phyloP scores from a whole-genome alignment of 2,888 invertebrate genomes.

The Ferrisia virgata region DNA sequence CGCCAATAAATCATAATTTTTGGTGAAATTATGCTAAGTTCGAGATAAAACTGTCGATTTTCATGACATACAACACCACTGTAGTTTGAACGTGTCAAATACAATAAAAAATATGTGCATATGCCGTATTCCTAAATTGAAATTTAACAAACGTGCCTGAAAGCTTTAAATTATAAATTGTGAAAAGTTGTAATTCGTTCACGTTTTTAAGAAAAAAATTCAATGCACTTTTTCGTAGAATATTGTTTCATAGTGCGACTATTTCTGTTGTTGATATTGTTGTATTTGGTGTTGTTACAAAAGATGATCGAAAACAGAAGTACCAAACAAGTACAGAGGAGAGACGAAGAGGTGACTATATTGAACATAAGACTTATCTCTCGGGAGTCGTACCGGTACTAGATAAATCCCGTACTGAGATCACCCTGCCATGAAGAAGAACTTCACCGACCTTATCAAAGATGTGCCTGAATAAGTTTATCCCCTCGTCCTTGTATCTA shows the following conservation, averaged over 20 bases:
- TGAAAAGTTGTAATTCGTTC: too few species aligned
- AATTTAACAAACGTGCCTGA: too few species aligned
- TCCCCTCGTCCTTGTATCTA: constrained; percentile 22
- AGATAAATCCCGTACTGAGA: constrained; percentile 42
- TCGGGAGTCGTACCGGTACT: constrained; percentile 42
- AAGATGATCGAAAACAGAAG: constrained; percentile 38
- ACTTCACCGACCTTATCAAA: constrained; percentile 41
- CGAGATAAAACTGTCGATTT: too few species aligned
- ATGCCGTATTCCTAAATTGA: too few species aligned
- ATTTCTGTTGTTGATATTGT: too few species aligned
- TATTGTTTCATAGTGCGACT: background rate
- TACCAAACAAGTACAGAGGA: background rate
- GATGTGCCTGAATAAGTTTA: constrained; percentile 45
- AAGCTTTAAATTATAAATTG: too few species aligned
- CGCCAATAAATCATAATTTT: too few species aligned
- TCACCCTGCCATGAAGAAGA: constrained; percentile 31
- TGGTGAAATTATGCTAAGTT: too few species aligned
- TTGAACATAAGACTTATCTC: constrained; percentile 37
- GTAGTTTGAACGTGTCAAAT: too few species aligned
- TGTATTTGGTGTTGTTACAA: background rate
- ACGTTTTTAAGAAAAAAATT: background rate
- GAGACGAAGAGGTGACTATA: background rate
- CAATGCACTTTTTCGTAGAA: background rate
- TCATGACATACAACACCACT: too few species aligned
- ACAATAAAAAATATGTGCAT: too few species aligned